Conservation (phyloP, 2,888 invertebrate species). For the Apocheima hispidaria region DNA sequence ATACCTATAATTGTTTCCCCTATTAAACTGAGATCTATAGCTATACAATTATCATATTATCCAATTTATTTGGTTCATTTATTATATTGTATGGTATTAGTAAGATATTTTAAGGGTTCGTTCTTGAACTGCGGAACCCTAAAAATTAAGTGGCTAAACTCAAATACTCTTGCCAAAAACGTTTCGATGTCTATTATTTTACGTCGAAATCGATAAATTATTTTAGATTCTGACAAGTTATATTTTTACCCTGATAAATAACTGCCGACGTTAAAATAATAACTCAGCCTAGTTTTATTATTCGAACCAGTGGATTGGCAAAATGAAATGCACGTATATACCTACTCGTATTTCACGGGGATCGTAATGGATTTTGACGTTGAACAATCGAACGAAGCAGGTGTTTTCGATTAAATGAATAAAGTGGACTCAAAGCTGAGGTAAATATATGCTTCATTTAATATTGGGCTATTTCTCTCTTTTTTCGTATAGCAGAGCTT, state of each 20-base stretch:
- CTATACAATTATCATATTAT: too few species aligned
- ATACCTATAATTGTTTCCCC: too few species aligned
- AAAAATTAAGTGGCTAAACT: background rate
- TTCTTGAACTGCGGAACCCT: too few species aligned
- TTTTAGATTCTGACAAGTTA: slow-evolving; percentile 24
- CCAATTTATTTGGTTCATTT: too few species aligned
- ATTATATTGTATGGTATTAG: too few species aligned
- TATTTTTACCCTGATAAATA: background rate
- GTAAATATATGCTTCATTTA: background rate
- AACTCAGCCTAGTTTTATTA: slow-evolving; percentile 54
- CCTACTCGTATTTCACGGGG: slow-evolving; percentile 39
- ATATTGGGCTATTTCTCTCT: too few species aligned
- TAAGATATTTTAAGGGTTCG: too few species aligned
- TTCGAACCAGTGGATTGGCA: slow-evolving; percentile 61
- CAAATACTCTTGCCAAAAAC: too few species aligned
- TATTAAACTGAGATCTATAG: too few species aligned
- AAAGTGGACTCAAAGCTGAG: background rate
- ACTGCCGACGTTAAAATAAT: slow-evolving; percentile 12
- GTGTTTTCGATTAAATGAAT: slow-evolving; percentile 39
- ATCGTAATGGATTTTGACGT: slow-evolving; percentile 13
- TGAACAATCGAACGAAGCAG: slow-evolving; percentile 40
- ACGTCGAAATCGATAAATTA: slow-evolving; percentile 28
- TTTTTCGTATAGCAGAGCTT: too few species aligned
- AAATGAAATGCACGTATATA: slow-evolving; percentile 50
- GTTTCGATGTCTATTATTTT: background rate